Percentiles rank a stretch among this genome's conserved stretches.
These are phyloP conservation scores for Momotus momota DNA, from an alignment of 2,797 vertebrate genomes.

Conservation along the genomic window DNA sequence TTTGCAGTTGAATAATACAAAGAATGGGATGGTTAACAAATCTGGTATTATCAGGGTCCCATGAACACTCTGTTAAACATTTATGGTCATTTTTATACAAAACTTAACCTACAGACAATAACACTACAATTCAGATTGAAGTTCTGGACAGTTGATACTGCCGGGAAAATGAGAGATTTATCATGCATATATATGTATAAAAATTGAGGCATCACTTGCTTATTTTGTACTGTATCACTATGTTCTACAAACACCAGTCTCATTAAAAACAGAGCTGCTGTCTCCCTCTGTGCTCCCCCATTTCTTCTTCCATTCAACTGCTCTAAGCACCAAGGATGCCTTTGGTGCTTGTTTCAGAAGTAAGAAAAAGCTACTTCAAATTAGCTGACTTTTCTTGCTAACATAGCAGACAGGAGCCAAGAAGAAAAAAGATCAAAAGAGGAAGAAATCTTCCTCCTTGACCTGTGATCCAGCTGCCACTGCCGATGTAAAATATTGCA, in stretches of 20 bases:
- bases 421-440: neutral
- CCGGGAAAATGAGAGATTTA: neutral
- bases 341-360: neutral
- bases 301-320: neutral
- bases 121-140: neutral
- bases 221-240: neutral
- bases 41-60: neutral
- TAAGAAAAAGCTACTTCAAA: neutral
- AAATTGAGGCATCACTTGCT: neutral
- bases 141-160: neutral
- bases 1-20: neutral
- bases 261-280: neutral
- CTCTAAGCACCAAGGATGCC: neutral
- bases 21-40: neutral
- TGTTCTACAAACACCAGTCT: neutral
- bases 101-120: neutral
- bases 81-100: neutral
- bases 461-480: slow-evolving; percentile 44
- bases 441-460: neutral
- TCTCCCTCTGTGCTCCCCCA: neutral
- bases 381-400: neutral
- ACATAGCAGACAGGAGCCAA: neutral
- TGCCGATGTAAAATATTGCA: neutral
- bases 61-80: neutral
- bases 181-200: neutral